Evolutionary conservation across 2,797 vertebrate genomes (phyloP), one percentile per base, ranked within the genome.

Genomic region (Macroramphosus scolopax): DNA sequence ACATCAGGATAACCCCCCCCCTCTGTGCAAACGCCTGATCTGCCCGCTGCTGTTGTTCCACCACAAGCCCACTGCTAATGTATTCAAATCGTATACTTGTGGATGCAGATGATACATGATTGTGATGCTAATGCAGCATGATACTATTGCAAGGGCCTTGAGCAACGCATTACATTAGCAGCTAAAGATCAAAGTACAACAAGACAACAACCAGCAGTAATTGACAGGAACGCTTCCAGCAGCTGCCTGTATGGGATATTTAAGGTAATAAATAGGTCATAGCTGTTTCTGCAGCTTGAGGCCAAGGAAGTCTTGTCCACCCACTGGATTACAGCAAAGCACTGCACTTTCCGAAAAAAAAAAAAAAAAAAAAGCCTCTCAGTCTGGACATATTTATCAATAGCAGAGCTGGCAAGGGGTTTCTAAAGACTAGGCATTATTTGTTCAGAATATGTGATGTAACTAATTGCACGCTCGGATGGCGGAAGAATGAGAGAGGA

Each of bases 381-480:
- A 26, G 57, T 67, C 44, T 68, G 63, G 45, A 68, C 44, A 22
- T 20, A 17, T 34, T 54, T 63, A 47, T 62, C 51, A 52, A 68
- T 61, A 66, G 45, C 44, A 49, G 58, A 48, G 47, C 7, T 16
- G 46, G 37, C 31, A n/a, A n/a, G n/a, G n/a, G n/a, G n/a, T n/a
- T n/a, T n/a, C n/a, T n/a, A n/a, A n/a, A n/a, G n/a, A 63, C 47
- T 15, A 53, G 53, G 52, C 68, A 48, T 68, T 37, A 88, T 90
- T 90, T 86, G 68, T 87, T 75, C 78, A 82, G 88, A 88, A 87
- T 89, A 80, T 86, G 84, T 76, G 85, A 87, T n/a, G n/a, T n/a
- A n/a, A n/a, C n/a, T n/a, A 91, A 93, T 91, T 91, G 91, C 84
- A 71, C 9, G 83, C 88, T 84, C 85, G 86, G 87, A 89, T 72